These are phyloP conservation scores for Eilema caniola DNA, from an alignment of 2,888 invertebrate genomes.

Conservation along the genomic window DNA sequence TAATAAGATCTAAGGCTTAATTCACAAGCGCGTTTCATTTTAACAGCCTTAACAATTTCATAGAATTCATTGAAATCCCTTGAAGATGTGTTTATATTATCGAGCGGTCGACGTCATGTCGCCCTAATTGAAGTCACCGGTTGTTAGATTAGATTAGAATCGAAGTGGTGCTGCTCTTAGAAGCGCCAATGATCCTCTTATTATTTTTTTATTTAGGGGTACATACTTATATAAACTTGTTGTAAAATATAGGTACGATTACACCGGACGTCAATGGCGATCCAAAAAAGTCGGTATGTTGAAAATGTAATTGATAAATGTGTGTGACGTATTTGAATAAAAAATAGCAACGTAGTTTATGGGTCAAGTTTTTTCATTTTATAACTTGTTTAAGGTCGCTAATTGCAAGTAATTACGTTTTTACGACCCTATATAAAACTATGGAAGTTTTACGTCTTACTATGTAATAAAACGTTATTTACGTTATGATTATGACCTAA, in stretches of 20 bases:
- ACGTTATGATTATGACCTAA: not conserved
- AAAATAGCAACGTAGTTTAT: slow-evolving; percentile 24
- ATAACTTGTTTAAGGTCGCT: slow-evolving; percentile 10
- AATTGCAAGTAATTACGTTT: slow-evolving; percentile 13
- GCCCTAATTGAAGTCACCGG: not conserved
- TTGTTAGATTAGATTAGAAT: not conserved
- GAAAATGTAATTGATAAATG: not conserved
- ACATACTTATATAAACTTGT: not conserved
- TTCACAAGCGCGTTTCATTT: too few relatives aligned
- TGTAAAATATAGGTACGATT: not conserved
- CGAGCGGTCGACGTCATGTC: not conserved
- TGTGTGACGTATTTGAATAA: slow-evolving; percentile 29
- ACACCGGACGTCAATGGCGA: not conserved
- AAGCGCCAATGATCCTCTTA: not conserved
- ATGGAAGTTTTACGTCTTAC: not conserved
- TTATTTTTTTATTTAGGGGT: not conserved
- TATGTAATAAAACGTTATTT: not conserved
- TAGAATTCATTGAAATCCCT: too few relatives aligned
- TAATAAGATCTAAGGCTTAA: too few relatives aligned
- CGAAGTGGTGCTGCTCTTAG: not conserved
- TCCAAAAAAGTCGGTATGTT: not conserved
- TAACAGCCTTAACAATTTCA: too few relatives aligned
- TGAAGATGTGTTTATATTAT: too few relatives aligned
- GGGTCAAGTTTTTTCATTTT: slow-evolving; percentile 25
- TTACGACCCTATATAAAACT: slow-evolving; percentile 9